Evolutionary conservation across 2,797 vertebrate species (phyloP).

Genomic region (Etheostoma nigrum): DNA sequence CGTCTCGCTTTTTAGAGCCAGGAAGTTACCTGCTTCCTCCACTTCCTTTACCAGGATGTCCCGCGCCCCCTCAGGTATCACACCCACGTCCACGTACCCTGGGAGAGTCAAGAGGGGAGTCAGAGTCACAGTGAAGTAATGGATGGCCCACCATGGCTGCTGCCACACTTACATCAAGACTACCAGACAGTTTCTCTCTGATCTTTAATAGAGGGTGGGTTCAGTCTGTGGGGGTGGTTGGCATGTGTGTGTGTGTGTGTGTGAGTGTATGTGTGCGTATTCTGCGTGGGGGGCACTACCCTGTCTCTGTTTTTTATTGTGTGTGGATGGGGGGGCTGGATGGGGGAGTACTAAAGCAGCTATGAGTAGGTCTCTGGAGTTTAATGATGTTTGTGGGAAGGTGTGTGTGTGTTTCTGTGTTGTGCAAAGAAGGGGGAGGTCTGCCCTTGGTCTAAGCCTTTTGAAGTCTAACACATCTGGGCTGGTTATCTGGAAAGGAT

Average conservation of each 20-base stretch:
- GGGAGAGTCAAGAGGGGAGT: conserved; percentile 60
- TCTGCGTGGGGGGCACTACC: conserved; percentile 77
- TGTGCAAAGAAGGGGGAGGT: conserved; percentile 64
- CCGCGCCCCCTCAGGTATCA: conserved; percentile 95
- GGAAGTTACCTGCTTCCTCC: conserved; percentile 94
- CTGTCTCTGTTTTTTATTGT: conserved; percentile 82
- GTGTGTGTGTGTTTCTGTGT: conserved; percentile 77
- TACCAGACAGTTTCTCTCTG: conserved; percentile 75
- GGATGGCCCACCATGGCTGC: conserved; percentile 81
- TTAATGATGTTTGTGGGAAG: conserved; percentile 85
- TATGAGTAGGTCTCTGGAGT: conserved; percentile 78
- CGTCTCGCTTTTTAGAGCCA: conserved; percentile 89
- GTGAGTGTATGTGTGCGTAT: conserved; percentile 54
- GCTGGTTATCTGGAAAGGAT: conserved; percentile 77
- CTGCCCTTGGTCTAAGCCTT: conserved; percentile 66
- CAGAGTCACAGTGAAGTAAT: conserved; percentile 68
- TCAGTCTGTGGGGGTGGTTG: conserved; percentile 67
- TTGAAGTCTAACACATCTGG: conserved; percentile 84
- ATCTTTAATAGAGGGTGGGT: conserved; percentile 82
- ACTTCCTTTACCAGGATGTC: conserved; percentile 93
- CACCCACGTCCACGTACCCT: conserved; percentile 95
- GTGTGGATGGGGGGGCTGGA: conserved; percentile 54
- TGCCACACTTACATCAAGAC: conserved; percentile 71
- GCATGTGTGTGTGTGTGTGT: conserved; percentile 65
- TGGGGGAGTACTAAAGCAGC: conserved; percentile 67